These are phyloP conservation scores for Parelbella ahira DNA, from an alignment of 2,888 invertebrate genomes.

Conservation along the genomic window DNA sequence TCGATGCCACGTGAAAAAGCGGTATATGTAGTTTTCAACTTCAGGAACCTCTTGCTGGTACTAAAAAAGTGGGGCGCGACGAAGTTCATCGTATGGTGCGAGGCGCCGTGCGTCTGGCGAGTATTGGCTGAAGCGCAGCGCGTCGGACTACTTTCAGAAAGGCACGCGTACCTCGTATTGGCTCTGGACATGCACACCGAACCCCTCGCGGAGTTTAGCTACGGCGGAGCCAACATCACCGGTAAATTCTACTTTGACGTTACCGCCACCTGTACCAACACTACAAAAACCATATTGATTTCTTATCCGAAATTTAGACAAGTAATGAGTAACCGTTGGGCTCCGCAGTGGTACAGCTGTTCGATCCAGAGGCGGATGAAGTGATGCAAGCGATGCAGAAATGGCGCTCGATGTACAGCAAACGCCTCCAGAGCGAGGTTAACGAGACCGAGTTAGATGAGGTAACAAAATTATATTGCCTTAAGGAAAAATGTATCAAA, in stretches of 20 bases:
- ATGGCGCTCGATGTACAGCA: conserved; percentile 34
- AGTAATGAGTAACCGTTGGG: too few relatives aligned
- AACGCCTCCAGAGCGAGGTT: conserved; percentile 36
- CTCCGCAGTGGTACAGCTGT: conserved; percentile 55
- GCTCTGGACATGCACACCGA: conserved; percentile 58
- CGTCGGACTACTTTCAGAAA: conserved; percentile 59
- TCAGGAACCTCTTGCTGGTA: conserved; percentile 53
- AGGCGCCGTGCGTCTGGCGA: conserved; percentile 48
- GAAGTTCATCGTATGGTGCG: conserved; percentile 59
- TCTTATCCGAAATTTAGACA: too few relatives aligned
- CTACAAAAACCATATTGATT: too few relatives aligned
- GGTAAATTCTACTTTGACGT: conserved; percentile 37
- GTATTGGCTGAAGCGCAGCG: conserved; percentile 68
- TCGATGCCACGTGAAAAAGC: too few relatives aligned
- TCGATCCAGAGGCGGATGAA: conserved; percentile 46
- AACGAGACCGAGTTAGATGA: conserved; percentile 22
- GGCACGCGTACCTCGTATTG: conserved; percentile 56
- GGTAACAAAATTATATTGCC: conserved; percentile 28
- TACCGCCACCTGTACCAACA: conserved; percentile 1
- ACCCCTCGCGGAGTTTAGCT: conserved; percentile 50
- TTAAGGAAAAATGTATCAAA: too few relatives aligned
- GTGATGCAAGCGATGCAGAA: conserved; percentile 32
- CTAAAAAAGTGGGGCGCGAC: conserved; percentile 55
- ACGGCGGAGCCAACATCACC: conserved; percentile 68
- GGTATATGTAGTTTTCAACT: too few relatives aligned